phyloP scores from a whole-genome alignment of 2,113 vertebrate species.

The Morone saxatilis region DNA sequence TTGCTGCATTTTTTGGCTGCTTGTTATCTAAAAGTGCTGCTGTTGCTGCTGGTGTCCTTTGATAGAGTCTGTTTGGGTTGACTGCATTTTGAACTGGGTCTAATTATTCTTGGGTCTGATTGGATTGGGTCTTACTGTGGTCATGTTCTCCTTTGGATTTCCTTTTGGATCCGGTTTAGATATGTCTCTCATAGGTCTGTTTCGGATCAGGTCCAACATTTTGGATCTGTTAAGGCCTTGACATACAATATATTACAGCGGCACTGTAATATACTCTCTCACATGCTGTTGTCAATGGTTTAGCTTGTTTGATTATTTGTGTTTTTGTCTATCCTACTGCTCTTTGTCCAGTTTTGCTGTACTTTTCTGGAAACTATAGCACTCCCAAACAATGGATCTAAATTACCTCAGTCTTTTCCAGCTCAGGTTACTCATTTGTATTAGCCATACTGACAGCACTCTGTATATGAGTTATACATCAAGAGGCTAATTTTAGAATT shows the following conservation, averaged over 20 bases:
- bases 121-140: too few relatives aligned
- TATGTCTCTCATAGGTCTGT: background rate
- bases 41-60: background rate
- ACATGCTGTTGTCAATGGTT: background rate
- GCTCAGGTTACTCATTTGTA: background rate
- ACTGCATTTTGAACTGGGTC: too few relatives aligned
- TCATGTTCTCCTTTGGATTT: too few relatives aligned
- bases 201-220: background rate
- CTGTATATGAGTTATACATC: conserved; percentile 10
- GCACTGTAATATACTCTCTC: background rate
- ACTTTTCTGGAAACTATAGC: too few relatives aligned
- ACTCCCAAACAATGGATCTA: too few relatives aligned
- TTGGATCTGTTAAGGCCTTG: background rate
- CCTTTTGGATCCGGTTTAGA: too few relatives aligned
- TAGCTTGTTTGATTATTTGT: too few relatives aligned
- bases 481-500: conserved; percentile 9
- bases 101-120: too few relatives aligned
- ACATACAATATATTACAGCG: background rate
- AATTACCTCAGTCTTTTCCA: background rate
- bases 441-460: conserved; percentile 1
- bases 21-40: background rate
- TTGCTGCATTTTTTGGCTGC: background rate
- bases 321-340: too few relatives aligned
- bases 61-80: too few relatives aligned
- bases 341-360: too few relatives aligned